A percentile compares a stretch with the other conserved stretches of the same genome.
Evolutionary conservation across 2,888 invertebrate genomes (phyloP).

Genomic region (Platycheirus rosarum): DNA sequence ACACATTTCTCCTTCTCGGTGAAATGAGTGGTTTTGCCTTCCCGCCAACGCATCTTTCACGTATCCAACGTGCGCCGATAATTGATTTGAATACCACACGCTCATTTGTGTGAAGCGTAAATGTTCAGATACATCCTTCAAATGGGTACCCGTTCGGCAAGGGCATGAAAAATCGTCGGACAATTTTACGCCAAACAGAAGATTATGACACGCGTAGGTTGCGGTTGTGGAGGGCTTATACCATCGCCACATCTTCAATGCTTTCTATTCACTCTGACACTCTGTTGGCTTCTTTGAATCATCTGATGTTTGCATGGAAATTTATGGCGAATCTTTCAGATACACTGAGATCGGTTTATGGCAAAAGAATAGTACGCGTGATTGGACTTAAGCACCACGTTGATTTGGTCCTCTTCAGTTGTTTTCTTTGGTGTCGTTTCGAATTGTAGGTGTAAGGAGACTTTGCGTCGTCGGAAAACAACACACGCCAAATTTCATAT

Average conservation of each 20-base stretch:
- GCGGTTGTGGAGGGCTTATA: slow-evolving; percentile 3
- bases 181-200: slow-evolving; percentile 60
- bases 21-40: slow-evolving; percentile 16
- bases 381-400: slow-evolving; percentile 70
- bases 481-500: too few species aligned
- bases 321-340: slow-evolving; percentile 62
- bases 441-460: too few species aligned
- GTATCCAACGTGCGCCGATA: slow-evolving; percentile 49
- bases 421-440: not conserved
- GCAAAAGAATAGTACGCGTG: slow-evolving; percentile 60
- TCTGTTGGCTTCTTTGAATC: slow-evolving; percentile 1
- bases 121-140: slow-evolving; percentile 56
- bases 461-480: too few species aligned
- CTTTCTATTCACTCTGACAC: too few species aligned
- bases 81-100: slow-evolving; percentile 69
- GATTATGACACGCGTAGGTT: slow-evolving; percentile 71
- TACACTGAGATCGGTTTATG: slow-evolving; percentile 59
- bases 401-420: slow-evolving; percentile 65
- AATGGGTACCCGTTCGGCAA: slow-evolving; percentile 58
- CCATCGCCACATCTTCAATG: slow-evolving; percentile 21
- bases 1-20: too few species aligned
- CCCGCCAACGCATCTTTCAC: slow-evolving; percentile 65
- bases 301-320: slow-evolving; percentile 46
- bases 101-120: slow-evolving; percentile 41
- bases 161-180: slow-evolving; percentile 58